Conservation (phyloP, 2,888 invertebrate species). For the Dolomedes plantarius region DNA sequence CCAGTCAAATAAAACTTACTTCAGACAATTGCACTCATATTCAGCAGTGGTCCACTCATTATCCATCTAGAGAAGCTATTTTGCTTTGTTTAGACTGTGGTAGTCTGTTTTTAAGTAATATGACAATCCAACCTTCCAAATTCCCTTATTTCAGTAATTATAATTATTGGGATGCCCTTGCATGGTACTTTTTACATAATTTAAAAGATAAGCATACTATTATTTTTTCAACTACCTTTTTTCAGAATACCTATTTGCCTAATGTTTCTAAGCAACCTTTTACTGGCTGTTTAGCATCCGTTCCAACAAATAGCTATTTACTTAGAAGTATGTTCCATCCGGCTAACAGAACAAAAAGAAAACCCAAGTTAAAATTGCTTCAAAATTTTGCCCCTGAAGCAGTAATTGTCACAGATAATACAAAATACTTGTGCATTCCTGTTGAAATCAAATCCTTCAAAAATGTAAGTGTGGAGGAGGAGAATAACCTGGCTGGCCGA, state of each 20-base stretch:
- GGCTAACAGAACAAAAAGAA: constrained; percentile 19
- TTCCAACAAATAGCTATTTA: background rate
- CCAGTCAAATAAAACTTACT: constrained; percentile 10
- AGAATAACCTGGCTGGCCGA: background rate
- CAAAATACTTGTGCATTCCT: constrained; percentile 36
- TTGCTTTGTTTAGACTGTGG: constrained; percentile 40
- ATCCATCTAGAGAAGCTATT: background rate
- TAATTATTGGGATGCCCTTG: constrained; percentile 30
- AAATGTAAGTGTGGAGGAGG: background rate
- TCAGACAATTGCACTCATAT: constrained; percentile 36
- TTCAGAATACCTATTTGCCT: background rate
- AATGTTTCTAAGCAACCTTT: background rate
- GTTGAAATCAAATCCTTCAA: constrained; percentile 9
- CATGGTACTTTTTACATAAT: constrained; percentile 20
- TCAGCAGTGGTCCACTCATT: background rate
- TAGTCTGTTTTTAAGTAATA: constrained; percentile 1
- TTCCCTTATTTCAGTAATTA: background rate
- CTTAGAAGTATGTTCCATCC: constrained; percentile 27
- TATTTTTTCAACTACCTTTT: background rate
- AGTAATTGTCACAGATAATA: constrained; percentile 36
- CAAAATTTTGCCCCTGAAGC: constrained; percentile 13
- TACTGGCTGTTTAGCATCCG: background rate
- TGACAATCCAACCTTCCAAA: background rate
- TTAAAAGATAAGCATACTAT: background rate
- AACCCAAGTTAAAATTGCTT: constrained; percentile 18